phyloP scores from a whole-genome alignment of 2,888 invertebrate species.

The Galerucella calmariensis region DNA sequence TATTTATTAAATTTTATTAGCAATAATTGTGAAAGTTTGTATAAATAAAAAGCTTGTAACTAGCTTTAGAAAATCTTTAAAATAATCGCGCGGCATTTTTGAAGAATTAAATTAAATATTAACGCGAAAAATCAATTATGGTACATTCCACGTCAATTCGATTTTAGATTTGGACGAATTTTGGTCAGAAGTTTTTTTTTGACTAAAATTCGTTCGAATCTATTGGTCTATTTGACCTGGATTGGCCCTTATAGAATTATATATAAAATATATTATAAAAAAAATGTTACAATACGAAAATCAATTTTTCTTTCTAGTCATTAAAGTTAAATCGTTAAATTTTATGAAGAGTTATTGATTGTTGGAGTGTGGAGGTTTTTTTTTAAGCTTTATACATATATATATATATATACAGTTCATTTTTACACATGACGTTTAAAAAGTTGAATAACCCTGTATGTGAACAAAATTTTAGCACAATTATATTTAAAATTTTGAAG shows the following conservation, averaged over 20 bases:
- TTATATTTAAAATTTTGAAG: too few relatives aligned
- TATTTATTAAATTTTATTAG: constrained; percentile 10
- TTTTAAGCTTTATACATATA: too few relatives aligned
- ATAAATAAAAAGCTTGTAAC: constrained; percentile 5
- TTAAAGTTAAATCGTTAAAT: constrained; percentile 45
- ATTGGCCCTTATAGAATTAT: constrained; percentile 5
- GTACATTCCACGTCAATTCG: too few relatives aligned
- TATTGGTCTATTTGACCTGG: too few relatives aligned
- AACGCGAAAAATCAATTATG: constrained; percentile 20
- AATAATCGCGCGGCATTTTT: constrained; percentile 9
- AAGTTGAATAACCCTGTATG: neutral
- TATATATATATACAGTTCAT: neutral
- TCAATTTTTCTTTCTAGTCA: constrained; percentile 52
- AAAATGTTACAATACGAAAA: constrained; percentile 40
- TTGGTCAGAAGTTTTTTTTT: too few relatives aligned
- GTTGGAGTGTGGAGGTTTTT: neutral
- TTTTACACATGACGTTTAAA: too few relatives aligned
- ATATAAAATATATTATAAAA: constrained; percentile 30
- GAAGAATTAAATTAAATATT: neutral
- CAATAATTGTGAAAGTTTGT: constrained; percentile 8
- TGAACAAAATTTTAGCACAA: neutral
- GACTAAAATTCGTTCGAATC: too few relatives aligned
- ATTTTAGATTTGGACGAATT: too few relatives aligned
- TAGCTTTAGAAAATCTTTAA: constrained; percentile 20
- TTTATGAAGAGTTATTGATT: constrained; percentile 35